A percentile compares a stretch with the other conserved stretches of the same genome.
phyloP scores from a whole-genome alignment of 2,113 vertebrate species.

The Xenopus tropicalis region DNA sequence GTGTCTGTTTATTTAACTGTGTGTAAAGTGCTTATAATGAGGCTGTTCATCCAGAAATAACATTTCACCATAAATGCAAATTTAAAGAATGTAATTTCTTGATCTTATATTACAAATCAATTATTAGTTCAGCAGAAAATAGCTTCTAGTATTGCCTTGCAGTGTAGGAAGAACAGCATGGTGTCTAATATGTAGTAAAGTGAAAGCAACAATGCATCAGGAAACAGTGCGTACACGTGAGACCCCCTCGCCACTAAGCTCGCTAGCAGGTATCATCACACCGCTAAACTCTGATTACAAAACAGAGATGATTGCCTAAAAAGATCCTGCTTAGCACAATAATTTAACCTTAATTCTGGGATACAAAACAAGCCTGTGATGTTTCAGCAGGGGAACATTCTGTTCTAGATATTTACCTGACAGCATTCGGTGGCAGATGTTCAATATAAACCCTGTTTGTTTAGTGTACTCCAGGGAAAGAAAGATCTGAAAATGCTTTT shows the following conservation, averaged over 20 bases:
- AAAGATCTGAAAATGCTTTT: constrained; percentile 38
- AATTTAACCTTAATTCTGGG: constrained; percentile 25
- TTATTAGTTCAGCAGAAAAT: too few species aligned
- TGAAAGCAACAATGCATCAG: constrained; percentile 8
- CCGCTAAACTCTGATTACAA: constrained; percentile 4
- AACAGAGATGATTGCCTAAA: constrained; percentile 24
- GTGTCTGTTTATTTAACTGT: constrained; percentile 1
- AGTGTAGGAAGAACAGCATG: not conserved
- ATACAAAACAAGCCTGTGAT: constrained; percentile 7
- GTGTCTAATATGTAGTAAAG: too few species aligned
- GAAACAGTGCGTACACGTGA: not conserved
- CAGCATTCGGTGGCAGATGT: constrained; percentile 20
- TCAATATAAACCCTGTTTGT: constrained; percentile 37
- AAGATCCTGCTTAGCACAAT: constrained; percentile 39
- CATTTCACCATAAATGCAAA: not conserved
- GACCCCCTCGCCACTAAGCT: not conserved
- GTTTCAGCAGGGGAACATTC: constrained; percentile 21
- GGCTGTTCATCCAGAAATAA: not conserved
- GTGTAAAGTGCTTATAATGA: not conserved
- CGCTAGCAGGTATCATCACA: not conserved
- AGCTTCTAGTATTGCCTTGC: not conserved
- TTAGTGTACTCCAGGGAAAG: constrained; percentile 30
- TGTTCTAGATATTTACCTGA: constrained; percentile 5
- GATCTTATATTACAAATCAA: not conserved
- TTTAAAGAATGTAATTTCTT: not conserved